Evolutionary conservation across 2,797 vertebrate species (phyloP), one percentile per base, ranked within the genome.

Genomic region (Phoebastria nigripes): DNA sequence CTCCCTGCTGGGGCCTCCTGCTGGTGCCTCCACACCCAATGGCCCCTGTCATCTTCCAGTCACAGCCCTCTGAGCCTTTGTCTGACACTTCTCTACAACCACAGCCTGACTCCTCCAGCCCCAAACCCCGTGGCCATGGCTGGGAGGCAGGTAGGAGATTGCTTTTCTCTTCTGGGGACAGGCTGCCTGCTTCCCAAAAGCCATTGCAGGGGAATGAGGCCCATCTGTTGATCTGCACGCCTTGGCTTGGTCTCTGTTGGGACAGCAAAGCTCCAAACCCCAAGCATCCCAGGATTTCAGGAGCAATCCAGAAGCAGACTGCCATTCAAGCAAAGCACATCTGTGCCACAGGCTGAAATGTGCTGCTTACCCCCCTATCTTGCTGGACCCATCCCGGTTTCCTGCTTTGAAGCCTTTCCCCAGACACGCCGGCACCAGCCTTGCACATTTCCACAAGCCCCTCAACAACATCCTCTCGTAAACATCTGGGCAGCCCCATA

Each of bases 261-360:
- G 19, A 55, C 13, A 74, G 49, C 24, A 76, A 87, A 69, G n/a
- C 19, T 39, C 21, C 31, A n/a, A 76, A 77, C 15, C 25, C 39
- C 11, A 16, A 39, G 24, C 31, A 44, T n/a, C 5, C 21, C 0
- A 0, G 17, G 8, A 46, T 28, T 84, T 20, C 0, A 0, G 31
- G 20, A 83, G 47, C 26, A n/a, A 20, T 22, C 13, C 29, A 14
- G 42, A 33, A 42, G 8, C 47, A 80, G 15, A 49, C 28, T 24
- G 37, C 15, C 11, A 12, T 18, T 46, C 35, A 79, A 74, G 29
- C 31, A 78, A 59, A 82, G 44, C 16, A 6, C 8, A 29, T n/a
- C 46, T 58, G 6, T 67, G 54, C 39, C 7, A 20, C 8, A 8
- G 18, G 21, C 63, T 62, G 46, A 46, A 76, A 44, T 1, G 6